These are phyloP conservation scores for Anhinga rufa DNA, from an alignment of 2,113 vertebrate species.

Conservation along the genomic window DNA sequence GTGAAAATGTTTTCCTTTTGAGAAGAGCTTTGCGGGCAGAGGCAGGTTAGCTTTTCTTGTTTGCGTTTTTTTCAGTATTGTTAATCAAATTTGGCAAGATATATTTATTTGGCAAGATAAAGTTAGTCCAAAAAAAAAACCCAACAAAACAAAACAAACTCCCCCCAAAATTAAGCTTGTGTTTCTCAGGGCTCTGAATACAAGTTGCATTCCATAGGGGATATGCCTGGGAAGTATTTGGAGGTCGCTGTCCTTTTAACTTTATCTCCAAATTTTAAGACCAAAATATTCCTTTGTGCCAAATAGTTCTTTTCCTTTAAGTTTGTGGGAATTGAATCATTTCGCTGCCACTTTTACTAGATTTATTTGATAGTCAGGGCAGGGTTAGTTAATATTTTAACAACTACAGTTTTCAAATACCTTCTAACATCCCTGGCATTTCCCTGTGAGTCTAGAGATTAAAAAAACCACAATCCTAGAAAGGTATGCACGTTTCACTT, in stretches of 20 bases:
- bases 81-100: neutral
- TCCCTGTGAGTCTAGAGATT: neutral
- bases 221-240: neutral
- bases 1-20: neutral
- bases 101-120: neutral
- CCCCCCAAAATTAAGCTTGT: neutral
- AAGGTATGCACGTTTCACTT: neutral
- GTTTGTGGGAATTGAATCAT: neutral
- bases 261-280: neutral
- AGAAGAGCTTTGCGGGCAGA: neutral
- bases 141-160: neutral
- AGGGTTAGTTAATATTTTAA: neutral
- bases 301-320: neutral
- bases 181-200: neutral
- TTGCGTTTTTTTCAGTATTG: neutral
- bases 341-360: neutral
- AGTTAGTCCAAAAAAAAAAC: neutral
- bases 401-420: neutral
- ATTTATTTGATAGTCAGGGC: neutral
- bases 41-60: neutral
- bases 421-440: neutral
- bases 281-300: neutral
- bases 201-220: neutral
- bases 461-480: neutral
- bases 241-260: neutral